A percentile compares a stretch with the other conserved stretches of the same genome.
Conservation (phyloP, 2,797 vertebrate genomes). For the Acridotheres tristis region DNA sequence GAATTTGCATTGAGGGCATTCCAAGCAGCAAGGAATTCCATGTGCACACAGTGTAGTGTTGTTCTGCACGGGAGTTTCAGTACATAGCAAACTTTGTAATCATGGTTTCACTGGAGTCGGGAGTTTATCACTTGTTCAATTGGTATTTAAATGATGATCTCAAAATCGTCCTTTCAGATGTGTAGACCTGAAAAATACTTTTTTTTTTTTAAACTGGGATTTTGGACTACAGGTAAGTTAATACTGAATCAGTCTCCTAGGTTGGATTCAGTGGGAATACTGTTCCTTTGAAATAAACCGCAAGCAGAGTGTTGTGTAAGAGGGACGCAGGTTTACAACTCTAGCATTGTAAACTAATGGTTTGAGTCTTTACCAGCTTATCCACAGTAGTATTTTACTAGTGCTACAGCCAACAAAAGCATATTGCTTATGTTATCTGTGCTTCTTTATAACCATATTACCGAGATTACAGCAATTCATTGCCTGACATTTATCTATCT, state of each 20-base stretch:
- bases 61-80: neutral
- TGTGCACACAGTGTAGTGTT: neutral
- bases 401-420: constrained; percentile 4
- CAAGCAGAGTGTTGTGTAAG: neutral
- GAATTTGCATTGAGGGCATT: neutral
- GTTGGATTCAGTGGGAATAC: neutral
- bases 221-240: neutral
- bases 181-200: neutral
- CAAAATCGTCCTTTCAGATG: neutral
- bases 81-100: neutral
- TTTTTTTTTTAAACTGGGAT: neutral
- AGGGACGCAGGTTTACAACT: constrained; percentile 26
- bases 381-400: constrained; percentile 6
- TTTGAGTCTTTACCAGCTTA: constrained; percentile 24
- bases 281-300: constrained; percentile 1
- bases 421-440: neutral
- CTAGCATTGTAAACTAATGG: neutral
- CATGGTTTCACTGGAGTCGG: neutral
- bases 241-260: neutral
- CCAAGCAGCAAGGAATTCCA: neutral
- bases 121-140: neutral
- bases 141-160: neutral
- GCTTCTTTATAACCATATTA: constrained; percentile 24
- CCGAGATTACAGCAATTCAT: neutral
- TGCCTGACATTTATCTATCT: constrained; percentile 8